A percentile compares a stretch with the other conserved stretches of the same genome.
These are phyloP conservation scores for Cotesia vestalis DNA, from an alignment of 1,140 invertebrate genomes.

Conservation along the genomic window DNA sequence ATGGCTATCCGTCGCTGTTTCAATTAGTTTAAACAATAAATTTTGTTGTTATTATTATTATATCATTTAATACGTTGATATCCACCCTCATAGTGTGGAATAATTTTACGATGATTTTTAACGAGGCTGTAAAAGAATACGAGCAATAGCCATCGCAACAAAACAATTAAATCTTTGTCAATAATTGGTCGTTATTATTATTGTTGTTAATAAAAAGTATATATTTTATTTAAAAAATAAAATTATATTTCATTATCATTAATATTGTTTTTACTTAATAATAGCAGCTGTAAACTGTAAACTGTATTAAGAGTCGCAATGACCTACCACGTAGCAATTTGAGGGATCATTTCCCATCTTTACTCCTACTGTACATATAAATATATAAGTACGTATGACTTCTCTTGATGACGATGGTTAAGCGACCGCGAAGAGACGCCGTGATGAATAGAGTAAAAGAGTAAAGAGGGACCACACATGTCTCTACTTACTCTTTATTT, in stretches of 20 bases:
- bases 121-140: conserved; percentile 24
- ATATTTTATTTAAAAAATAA: not conserved
- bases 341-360: conserved; percentile 55
- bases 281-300: not conserved
- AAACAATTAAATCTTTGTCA: conserved; percentile 27
- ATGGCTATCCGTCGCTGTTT: conserved; percentile 22
- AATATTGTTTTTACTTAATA: not conserved
- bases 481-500: conserved; percentile 29
- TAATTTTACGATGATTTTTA: conserved; percentile 27
- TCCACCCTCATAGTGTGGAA: not conserved
- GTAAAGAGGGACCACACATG: conserved; percentile 49
- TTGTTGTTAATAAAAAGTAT: not conserved
- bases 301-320: conserved; percentile 10
- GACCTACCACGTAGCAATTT: conserved; percentile 55
- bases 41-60: not conserved
- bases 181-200: not conserved
- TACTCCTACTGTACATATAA: conserved; percentile 26
- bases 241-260: conserved; percentile 15
- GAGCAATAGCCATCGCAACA: conserved; percentile 7
- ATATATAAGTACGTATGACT: not conserved
- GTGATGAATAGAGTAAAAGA: conserved; percentile 48
- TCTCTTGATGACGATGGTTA: conserved; percentile 50
- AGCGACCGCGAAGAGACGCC: conserved; percentile 46
- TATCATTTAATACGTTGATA: not conserved
- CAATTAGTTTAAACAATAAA: conserved; percentile 27